phyloP scores from a whole-genome alignment of 2,113 vertebrate genomes.

The Arvicanthis niloticus region DNA sequence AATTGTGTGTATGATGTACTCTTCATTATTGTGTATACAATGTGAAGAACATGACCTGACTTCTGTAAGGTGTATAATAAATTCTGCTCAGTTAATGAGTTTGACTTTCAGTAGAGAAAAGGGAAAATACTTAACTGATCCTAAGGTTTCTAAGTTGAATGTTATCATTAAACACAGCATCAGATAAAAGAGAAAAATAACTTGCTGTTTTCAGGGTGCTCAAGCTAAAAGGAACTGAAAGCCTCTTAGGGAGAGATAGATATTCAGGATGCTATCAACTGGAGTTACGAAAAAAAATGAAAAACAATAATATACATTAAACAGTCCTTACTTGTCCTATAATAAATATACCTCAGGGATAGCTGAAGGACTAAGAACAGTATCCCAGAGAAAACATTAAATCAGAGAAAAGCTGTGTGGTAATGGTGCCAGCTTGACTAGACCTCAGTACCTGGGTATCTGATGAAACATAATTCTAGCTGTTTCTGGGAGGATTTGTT shows the following conservation, averaged over 20 bases:
- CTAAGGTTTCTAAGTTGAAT: not conserved
- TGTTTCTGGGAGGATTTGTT: not conserved
- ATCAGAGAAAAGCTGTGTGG: not conserved
- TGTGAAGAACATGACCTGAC: not conserved
- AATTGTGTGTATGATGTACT: not conserved
- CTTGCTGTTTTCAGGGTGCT: not conserved
- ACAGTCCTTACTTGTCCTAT: not conserved
- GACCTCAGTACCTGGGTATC: not conserved
- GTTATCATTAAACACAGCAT: not conserved
- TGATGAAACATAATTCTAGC: not conserved
- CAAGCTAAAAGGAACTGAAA: not conserved
- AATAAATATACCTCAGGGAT: not conserved
- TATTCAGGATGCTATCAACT: not conserved
- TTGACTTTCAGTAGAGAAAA: slow-evolving; percentile 27
- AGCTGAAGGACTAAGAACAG: not conserved
- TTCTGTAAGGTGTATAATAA: not conserved
- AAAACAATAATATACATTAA: not conserved
- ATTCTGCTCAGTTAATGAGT: not conserved
- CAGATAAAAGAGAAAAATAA: not conserved
- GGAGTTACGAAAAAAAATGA: not conserved
- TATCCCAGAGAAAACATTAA: not conserved
- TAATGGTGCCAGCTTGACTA: not conserved
- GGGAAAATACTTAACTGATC: not conserved
- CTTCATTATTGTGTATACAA: not conserved
- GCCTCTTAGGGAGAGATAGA: not conserved